A percentile compares a stretch with the other conserved stretches of the same genome.
phyloP scores from a whole-genome alignment of 64 coral and sea anemone species.

The Platygyra sinensis region DNA sequence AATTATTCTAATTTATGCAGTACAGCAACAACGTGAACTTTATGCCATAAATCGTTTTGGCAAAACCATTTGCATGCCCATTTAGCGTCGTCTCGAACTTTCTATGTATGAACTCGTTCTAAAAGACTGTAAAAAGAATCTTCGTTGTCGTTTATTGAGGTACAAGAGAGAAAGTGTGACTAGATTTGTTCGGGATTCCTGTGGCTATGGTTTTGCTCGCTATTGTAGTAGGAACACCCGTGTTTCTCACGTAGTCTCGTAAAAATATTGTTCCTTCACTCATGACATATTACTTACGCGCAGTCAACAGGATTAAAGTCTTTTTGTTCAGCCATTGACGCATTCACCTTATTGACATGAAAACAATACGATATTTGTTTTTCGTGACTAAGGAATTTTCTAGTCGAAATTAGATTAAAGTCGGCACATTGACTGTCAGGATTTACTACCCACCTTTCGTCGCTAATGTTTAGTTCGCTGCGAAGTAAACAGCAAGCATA shows the following conservation, averaged over 20 bases:
- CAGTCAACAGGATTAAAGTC: not conserved
- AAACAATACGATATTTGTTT: not conserved
- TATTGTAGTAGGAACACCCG: not conserved
- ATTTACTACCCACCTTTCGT: not conserved
- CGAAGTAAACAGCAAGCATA: not conserved
- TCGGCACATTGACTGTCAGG: not conserved
- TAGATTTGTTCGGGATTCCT: not conserved
- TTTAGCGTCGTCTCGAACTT: not conserved
- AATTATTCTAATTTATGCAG: too few relatives aligned
- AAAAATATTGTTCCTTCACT: not conserved
- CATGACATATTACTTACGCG: not conserved
- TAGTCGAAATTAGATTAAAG: not conserved
- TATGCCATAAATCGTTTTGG: too few relatives aligned
- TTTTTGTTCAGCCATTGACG: not conserved
- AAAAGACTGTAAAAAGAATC: not conserved
- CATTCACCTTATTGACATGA: not conserved
- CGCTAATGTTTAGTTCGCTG: not conserved
- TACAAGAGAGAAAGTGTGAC: not conserved
- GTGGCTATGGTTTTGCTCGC: not conserved
- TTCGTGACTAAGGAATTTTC: slow-evolving; percentile 27
- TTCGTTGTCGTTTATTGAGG: not conserved
- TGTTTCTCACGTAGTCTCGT: not conserved
- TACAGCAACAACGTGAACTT: too few relatives aligned
- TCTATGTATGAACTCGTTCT: not conserved
- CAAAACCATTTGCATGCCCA: not conserved